Percentiles rank a stretch among this genome's conserved stretches.
These are phyloP conservation scores for Orius laevigatus DNA, from an alignment of 1,140 invertebrate species.

Conservation along the genomic window DNA sequence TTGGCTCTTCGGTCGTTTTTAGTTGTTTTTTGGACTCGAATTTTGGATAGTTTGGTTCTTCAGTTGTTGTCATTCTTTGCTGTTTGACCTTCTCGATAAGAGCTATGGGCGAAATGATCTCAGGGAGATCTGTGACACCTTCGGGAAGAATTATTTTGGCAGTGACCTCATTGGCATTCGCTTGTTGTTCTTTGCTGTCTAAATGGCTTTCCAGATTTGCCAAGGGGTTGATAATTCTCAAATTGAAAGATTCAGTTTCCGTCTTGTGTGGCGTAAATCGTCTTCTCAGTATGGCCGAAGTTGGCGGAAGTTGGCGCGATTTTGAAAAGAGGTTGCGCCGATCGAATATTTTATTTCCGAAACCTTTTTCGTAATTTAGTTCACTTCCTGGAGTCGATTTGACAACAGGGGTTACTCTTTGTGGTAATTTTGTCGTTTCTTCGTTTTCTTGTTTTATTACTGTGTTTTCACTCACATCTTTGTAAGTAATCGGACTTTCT, in stretches of 20 bases:
- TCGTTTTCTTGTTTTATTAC: not conserved
- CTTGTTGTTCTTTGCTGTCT: no score
- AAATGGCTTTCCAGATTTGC: not conserved
- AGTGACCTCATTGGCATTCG: not conserved
- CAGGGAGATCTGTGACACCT: conserved; percentile 14
- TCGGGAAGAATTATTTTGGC: conserved; percentile 7
- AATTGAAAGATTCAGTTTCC: not conserved
- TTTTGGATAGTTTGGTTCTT: conserved; percentile 14
- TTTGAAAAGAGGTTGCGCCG: conserved; percentile 18
- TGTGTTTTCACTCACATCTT: conserved; percentile 1
- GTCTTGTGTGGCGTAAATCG: conserved; percentile 1
- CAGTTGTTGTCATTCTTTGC: not conserved
- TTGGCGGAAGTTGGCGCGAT: conserved; percentile 18
- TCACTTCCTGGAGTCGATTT: not conserved
- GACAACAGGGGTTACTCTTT: not conserved
- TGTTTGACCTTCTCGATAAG: conserved; percentile 13
- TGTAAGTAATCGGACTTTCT: not conserved
- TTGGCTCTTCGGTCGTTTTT: conserved; percentile 10
- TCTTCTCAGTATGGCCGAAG: conserved; percentile 21
- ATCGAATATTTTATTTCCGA: conserved; percentile 13
- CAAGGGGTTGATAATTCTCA: not conserved
- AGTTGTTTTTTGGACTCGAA: conserved; percentile 6
- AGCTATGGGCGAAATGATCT: conserved; percentile 12
- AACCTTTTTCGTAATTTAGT: not conserved
- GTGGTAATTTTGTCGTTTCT: conserved; percentile 7